Percentiles rank a stretch among this genome's conserved stretches.
These are phyloP conservation scores for Dromiciops gliroides DNA, from an alignment of 2,113 vertebrate genomes.

Conservation along the genomic window DNA sequence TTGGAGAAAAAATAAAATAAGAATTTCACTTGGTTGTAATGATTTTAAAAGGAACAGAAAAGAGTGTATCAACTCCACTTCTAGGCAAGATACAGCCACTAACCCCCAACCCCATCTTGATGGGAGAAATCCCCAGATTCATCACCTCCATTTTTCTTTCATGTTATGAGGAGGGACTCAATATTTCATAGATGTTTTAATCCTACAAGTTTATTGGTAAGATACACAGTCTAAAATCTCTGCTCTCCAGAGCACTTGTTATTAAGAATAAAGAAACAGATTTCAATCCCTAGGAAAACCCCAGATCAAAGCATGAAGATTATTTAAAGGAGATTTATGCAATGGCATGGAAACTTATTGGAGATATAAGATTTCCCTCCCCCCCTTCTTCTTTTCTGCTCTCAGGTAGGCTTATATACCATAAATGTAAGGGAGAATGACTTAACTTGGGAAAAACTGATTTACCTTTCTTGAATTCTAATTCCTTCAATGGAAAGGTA, in stretches of 20 bases:
- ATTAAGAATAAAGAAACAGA: constrained; percentile 51
- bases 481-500: background rate
- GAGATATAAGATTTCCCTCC: background rate
- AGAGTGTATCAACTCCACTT: background rate
- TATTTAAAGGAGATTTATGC: background rate
- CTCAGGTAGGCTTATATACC: background rate
- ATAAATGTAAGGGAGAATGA: background rate
- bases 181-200: background rate
- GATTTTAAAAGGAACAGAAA: background rate
- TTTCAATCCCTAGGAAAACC: constrained; percentile 27
- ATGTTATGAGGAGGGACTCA: background rate
- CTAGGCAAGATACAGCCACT: background rate
- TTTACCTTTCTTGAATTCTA: background rate
- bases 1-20: background rate
- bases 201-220: background rate
- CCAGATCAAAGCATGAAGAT: constrained; percentile 25
- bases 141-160: background rate
- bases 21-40: background rate
- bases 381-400: background rate
- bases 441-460: background rate
- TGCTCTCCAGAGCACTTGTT: background rate
- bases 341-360: background rate
- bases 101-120: no score
- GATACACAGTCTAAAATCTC: background rate
- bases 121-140: background rate